phyloP scores from a whole-genome alignment of 2,888 invertebrate species.

The Galeruca laticollis region DNA sequence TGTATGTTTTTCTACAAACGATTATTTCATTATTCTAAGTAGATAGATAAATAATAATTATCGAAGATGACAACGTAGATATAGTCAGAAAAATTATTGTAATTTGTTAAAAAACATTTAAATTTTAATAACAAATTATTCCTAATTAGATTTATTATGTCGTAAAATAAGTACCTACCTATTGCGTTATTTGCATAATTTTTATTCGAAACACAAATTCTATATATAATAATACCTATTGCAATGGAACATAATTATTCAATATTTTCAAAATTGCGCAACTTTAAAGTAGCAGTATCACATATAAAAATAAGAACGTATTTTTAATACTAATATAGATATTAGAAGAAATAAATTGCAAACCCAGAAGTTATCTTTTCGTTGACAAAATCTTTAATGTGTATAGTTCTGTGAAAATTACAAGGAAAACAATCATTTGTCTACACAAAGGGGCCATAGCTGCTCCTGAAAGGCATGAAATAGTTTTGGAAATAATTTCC shows the following conservation, averaged over 20 bases:
- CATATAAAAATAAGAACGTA: too few species aligned
- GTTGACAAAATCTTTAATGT: too few species aligned
- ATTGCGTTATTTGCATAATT: background rate
- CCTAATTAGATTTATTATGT: background rate
- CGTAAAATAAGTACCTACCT: background rate
- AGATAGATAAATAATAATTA: background rate
- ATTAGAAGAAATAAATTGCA: too few species aligned
- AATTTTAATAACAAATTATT: conserved; percentile 5
- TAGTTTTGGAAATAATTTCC: too few species aligned
- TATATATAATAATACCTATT: background rate
- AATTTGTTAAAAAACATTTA: background rate
- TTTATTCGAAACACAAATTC: background rate
- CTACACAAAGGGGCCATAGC: too few species aligned
- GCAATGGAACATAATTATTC: background rate
- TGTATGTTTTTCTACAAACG: background rate
- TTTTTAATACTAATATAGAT: too few species aligned
- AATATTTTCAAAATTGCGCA: background rate
- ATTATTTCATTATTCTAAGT: background rate
- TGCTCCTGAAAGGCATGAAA: too few species aligned
- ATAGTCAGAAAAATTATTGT: background rate
- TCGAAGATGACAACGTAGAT: background rate
- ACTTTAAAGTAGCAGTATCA: too few species aligned
- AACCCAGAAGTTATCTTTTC: too few species aligned
- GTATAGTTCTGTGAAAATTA: too few species aligned
- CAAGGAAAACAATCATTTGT: too few species aligned